These are phyloP conservation scores for Rhabdophis nuchalis DNA, from an alignment of 2,797 vertebrate species.

Conservation along the genomic window DNA sequence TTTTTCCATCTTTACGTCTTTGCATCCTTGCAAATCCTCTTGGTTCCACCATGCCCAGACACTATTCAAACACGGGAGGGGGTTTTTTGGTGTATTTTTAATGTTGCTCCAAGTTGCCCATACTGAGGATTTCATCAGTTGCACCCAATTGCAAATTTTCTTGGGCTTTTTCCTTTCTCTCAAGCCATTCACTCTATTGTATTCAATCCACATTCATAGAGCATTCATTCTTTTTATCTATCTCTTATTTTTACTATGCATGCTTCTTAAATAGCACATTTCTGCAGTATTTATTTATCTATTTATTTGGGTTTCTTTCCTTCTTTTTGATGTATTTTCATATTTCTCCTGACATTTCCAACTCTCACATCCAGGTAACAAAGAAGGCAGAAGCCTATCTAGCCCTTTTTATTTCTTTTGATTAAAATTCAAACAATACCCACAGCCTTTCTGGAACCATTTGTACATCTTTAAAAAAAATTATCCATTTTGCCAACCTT, in stretches of 20 bases:
- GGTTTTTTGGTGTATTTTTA: neutral
- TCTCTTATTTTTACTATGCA: neutral
- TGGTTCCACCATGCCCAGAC: neutral
- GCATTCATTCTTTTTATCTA: neutral
- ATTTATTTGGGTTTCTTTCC: neutral
- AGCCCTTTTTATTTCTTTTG: neutral
- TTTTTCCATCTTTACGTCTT: neutral
- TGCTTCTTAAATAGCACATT: neutral
- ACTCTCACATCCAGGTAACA: neutral
- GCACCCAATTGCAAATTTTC: neutral
- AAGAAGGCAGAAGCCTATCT: neutral
- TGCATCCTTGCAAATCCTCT: neutral
- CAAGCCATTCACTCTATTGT: neutral
- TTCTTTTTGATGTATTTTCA: neutral
- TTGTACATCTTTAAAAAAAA: neutral
- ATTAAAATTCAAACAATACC: neutral
- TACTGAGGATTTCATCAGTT: neutral
- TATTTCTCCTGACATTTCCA: neutral
- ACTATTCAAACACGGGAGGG: neutral
- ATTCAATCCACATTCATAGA: neutral
- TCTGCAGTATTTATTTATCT: neutral
- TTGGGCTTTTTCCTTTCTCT: neutral
- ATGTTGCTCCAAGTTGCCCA: neutral
- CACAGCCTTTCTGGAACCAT: neutral
- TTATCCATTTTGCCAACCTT: neutral